These are phyloP conservation scores for Agapetus fuscipes DNA, from an alignment of 2,888 invertebrate species.

Conservation along the genomic window DNA sequence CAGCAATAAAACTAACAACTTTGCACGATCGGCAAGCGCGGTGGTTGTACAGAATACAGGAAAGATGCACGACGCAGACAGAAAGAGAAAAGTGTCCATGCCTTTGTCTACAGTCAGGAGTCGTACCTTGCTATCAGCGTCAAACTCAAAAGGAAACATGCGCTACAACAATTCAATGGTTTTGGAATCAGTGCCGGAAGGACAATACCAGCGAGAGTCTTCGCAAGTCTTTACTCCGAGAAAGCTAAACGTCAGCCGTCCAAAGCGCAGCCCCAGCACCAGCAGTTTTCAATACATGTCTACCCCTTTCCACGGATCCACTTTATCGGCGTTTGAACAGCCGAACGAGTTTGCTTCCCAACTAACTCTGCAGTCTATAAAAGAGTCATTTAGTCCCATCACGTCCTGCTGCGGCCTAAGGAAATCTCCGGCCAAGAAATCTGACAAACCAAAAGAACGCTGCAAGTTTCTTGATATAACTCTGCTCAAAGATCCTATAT, in stretches of 20 bases:
- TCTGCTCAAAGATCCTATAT: constrained; percentile 67
- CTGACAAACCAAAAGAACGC: constrained; percentile 33
- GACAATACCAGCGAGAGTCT: constrained; percentile 23
- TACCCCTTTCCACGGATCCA: constrained; percentile 79
- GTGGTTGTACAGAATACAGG: constrained; percentile 48
- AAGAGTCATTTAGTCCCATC: constrained; percentile 45
- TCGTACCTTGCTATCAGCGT: constrained; percentile 29
- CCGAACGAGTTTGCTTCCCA: constrained; percentile 71
- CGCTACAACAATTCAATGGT: constrained; percentile 52
- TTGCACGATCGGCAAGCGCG: constrained; percentile 62
- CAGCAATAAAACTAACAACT: constrained; percentile 23
- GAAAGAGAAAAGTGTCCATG: constrained; percentile 35
- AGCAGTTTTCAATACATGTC: constrained; percentile 79
- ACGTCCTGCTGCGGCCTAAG: constrained; percentile 36
- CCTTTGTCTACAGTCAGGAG: constrained; percentile 28
- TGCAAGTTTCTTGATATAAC: constrained; percentile 66
- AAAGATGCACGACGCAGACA: constrained; percentile 26
- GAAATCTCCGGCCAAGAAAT: constrained; percentile 28
- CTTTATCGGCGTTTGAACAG: constrained; percentile 65
- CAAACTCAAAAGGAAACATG: constrained; percentile 41
- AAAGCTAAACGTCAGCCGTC: constrained; percentile 36
- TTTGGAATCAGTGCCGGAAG: constrained; percentile 62
- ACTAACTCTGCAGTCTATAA: constrained; percentile 60
- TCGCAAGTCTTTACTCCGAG: constrained; percentile 14
- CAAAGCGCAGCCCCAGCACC: constrained; percentile 62